A percentile compares a stretch with the other conserved stretches of the same genome.
phyloP scores from a whole-genome alignment of 1,140 invertebrate species.

The Micrasema minimum region DNA sequence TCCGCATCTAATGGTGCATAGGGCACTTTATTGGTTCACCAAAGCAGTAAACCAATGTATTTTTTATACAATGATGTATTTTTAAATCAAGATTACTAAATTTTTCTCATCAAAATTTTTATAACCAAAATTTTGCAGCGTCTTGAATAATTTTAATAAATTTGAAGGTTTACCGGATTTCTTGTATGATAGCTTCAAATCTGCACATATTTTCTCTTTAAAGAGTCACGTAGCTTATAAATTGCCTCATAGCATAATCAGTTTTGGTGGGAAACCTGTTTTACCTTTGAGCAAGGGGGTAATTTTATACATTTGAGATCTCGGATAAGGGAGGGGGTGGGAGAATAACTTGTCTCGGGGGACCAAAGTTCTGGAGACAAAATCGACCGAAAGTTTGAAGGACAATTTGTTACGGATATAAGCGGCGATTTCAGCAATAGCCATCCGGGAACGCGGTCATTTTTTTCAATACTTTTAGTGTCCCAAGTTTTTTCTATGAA shows the following conservation, averaged over 20 bases:
- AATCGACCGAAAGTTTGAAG: conserved; percentile 39
- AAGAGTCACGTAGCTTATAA: conserved; percentile 27
- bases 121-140: too few species aligned
- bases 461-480: conserved; percentile 4
- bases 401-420: conserved; percentile 43
- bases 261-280: conserved; percentile 26
- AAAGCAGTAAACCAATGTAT: too few species aligned
- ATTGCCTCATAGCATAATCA: conserved; percentile 32
- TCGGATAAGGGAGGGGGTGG: conserved; percentile 22
- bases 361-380: conserved; percentile 37
- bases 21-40: too few species aligned
- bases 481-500: not conserved
- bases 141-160: conserved; percentile 2
- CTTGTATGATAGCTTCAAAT: conserved; percentile 10
- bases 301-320: conserved; percentile 35
- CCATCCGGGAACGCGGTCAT: not conserved
- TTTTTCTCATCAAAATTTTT: too few species aligned
- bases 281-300: conserved; percentile 19
- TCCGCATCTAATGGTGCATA: too few species aligned
- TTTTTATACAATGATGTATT: too few species aligned
- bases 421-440: conserved; percentile 9
- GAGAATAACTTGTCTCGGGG: conserved; percentile 36
- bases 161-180: conserved; percentile 9
- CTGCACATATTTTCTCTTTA: conserved; percentile 18
- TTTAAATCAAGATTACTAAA: not conserved